A percentile compares a stretch with the other conserved stretches of the same genome.
These are phyloP conservation scores for Scleropages formosus DNA, from an alignment of 2,797 vertebrate species.

Conservation along the genomic window DNA sequence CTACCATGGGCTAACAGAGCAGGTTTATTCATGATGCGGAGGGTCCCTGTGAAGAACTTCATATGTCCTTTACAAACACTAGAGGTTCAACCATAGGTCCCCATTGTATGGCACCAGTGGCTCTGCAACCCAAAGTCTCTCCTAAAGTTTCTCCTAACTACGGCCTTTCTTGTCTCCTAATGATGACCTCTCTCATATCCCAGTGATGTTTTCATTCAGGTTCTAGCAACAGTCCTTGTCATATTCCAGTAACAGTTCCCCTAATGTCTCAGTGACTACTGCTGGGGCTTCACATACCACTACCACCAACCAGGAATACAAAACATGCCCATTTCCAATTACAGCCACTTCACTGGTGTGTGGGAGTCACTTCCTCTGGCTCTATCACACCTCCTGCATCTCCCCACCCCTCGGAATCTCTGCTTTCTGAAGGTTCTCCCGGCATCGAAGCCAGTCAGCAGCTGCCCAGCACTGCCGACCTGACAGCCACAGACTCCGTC, in stretches of 20 bases:
- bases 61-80: too few species aligned
- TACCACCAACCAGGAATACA: background rate
- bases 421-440: conserved; percentile 57
- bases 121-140: too few species aligned
- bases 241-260: background rate
- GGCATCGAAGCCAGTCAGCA: conserved; percentile 64
- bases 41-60: too few species aligned
- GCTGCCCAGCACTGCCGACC: conserved; percentile 62
- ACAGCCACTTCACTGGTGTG: background rate
- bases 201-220: background rate
- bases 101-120: too few species aligned
- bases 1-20: too few species aligned
- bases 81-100: too few species aligned
- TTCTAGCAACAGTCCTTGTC: background rate
- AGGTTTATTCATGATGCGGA: too few species aligned
- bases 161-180: too few species aligned
- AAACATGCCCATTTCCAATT: conserved; percentile 3
- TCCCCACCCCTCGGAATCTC: conserved; percentile 43
- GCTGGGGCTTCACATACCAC: too few species aligned
- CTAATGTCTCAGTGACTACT: background rate
- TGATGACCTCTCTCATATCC: background rate
- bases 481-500: conserved; percentile 70
- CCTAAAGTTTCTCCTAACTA: too few species aligned
- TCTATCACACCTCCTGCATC: background rate
- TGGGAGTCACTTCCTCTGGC: background rate